Conservation (phyloP, 2,113 vertebrate species). For the Ia io region DNA sequence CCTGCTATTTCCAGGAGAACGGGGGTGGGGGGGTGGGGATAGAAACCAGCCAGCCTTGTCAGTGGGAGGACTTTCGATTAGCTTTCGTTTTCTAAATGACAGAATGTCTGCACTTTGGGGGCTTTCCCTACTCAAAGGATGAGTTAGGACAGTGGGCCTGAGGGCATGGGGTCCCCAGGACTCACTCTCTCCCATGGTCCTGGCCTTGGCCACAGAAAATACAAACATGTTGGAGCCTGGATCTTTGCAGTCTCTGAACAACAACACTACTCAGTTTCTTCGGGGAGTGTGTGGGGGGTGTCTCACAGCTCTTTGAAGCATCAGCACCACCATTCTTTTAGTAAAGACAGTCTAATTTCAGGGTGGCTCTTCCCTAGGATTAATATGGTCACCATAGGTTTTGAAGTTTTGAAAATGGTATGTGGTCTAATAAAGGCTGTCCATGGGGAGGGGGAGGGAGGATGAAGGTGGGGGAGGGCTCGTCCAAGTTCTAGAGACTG, state of each 20-base stretch:
- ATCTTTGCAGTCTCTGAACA: background rate
- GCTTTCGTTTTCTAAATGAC: background rate
- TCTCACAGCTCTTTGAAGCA: background rate
- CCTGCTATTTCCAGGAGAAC: background rate
- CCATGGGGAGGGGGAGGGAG: background rate
- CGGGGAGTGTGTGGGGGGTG: background rate
- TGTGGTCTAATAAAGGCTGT: conserved; percentile 23
- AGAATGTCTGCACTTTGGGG: background rate
- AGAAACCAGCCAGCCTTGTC: background rate
- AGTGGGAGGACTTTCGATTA: background rate
- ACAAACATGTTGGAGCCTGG: background rate
- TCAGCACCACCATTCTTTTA: background rate
- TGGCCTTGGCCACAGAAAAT: background rate
- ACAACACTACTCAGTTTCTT: background rate
- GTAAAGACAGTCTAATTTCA: background rate
- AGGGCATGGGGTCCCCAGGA: background rate
- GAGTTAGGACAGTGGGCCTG: background rate
- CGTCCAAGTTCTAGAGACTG: background rate
- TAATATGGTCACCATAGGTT: background rate
- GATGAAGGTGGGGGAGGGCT: background rate
- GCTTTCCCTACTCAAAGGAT: background rate
- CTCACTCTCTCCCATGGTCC: background rate
- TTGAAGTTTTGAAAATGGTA: conserved; percentile 45
- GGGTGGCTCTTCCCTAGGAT: background rate
- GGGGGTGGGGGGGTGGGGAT: no score